phyloP scores from a whole-genome alignment of 2,888 invertebrate genomes.

The Rhaphigaster nebulosa region DNA sequence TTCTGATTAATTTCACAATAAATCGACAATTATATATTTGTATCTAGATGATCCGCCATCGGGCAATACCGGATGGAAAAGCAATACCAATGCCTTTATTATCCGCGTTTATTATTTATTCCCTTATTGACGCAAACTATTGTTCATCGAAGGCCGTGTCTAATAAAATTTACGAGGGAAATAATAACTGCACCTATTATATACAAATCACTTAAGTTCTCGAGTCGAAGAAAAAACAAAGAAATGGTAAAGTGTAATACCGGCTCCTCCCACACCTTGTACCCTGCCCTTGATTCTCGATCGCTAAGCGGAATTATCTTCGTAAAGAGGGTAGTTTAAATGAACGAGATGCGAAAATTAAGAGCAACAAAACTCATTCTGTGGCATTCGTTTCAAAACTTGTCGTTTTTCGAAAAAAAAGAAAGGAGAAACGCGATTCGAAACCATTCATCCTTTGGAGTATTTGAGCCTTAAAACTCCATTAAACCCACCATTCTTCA shows the following conservation, averaged over 20 bases:
- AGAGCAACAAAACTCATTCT: no score
- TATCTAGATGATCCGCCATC: not conserved
- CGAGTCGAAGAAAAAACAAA: conserved; percentile 2
- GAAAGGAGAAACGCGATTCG: no score
- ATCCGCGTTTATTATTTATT: conserved; percentile 16
- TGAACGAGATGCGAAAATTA: no score
- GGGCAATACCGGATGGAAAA: conserved; percentile 26
- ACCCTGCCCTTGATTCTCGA: not conserved
- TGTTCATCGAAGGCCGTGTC: conserved; percentile 18
- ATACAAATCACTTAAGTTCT: conserved; percentile 34
- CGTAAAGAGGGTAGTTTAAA: not conserved
- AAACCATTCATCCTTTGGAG: no score
- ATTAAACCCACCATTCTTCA: no score
- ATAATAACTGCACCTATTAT: not conserved
- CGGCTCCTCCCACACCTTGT: conserved; percentile 35
- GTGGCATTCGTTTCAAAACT: no score
- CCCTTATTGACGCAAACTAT: conserved; percentile 4
- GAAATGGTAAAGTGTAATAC: not conserved
- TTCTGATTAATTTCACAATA: not conserved
- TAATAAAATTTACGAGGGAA: conserved; percentile 25
- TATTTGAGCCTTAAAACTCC: no score
- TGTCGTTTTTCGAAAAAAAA: no score
- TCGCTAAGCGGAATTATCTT: not conserved
- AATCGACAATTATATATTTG: not conserved
- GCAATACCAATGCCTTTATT: conserved; percentile 25